Base-by-base conservation (phyloP, 2,797 vertebrate genomes). In the Micrastur ruficollis region DNA sequence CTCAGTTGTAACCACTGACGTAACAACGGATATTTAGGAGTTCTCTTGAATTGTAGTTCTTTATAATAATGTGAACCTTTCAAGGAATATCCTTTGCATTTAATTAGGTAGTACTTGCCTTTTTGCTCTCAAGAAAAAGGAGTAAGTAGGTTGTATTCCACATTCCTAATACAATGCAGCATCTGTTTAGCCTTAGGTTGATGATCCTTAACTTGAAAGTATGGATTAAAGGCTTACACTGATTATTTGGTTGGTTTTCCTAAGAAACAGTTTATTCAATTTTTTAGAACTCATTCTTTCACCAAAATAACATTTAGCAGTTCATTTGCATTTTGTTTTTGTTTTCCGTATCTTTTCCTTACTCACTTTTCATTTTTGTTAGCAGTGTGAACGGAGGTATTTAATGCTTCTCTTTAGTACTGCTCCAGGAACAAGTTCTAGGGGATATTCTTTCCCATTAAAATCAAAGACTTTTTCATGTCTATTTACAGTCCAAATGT, bases 401-500 rank as follows among this genome's bases (percentile, higher is more conserved):
- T 93, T 90, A 95, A 96, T 97, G 95, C 95, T 97, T 95, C 98
- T 97, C 87, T 94, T 96, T 90, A 97, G 92, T 95, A 95, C 97
- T 91, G 90, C 97, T 94, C 96, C 97, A 96, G 82, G 90, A 97
- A 96, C 71, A 82, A 85, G 94, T 90, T 95, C 91, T 92, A 93
- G 95, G 88, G 94, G 84, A 97, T 91, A 89, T 95, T 94, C 8
- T 94, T 93, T 97, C 96, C 88, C 94, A 96, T 95, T 89, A 92
- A 96, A 98, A 96, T 98, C 95, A 96, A 92, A 97, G 94, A 94
- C 94, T 95, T 97, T 95, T 98, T 97, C 97, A 93, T 98, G 97
- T 98, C 97, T 98, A 96, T 97, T 97, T 97, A 97, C 96, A 98
- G 97, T 98, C 95, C 96, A 96, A 34, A 98, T 96, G 98, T 99